These are phyloP conservation scores for Conus betulinus DNA, from an alignment of 1,140 invertebrate genomes.

Conservation along the genomic window DNA sequence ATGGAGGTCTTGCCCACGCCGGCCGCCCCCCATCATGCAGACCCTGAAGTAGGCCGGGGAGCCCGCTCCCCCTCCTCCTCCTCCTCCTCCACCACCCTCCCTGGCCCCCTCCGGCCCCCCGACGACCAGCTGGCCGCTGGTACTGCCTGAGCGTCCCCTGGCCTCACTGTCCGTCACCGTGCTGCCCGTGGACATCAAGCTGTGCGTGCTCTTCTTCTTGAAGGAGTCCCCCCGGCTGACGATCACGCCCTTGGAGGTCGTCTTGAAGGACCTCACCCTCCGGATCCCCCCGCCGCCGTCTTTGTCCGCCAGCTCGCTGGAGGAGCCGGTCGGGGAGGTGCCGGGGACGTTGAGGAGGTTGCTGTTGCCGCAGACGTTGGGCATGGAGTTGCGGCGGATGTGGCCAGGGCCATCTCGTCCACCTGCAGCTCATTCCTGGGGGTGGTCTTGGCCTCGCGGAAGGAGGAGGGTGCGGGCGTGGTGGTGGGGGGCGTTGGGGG, in stretches of 20 bases:
- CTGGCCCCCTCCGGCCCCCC: not conserved
- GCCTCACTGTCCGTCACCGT: conserved; percentile 29
- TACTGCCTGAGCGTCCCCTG: conserved; percentile 17
- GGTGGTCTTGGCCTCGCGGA: conserved; percentile 35
- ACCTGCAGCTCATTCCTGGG: conserved; percentile 13
- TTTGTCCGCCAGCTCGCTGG: not conserved
- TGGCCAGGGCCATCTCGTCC: not conserved
- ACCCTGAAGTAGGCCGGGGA: conserved; percentile 81
- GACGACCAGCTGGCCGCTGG: not conserved
- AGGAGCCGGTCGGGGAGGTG: not conserved
- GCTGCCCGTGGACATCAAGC: conserved; percentile 85
- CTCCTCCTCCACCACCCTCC: not conserved
- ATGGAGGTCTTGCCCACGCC: conserved; percentile 92
- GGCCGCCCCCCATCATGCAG: conserved; percentile 87
- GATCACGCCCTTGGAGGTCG: conserved; percentile 91
- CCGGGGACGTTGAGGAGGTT: conserved; percentile 47
- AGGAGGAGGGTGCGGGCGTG: conserved; percentile 23
- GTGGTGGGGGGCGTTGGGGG: not conserved
- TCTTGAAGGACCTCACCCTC: conserved; percentile 90
- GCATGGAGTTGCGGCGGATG: conserved; percentile 56
- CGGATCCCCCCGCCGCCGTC: not conserved
- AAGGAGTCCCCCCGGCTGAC: conserved; percentile 95
- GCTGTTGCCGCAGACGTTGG: conserved; percentile 37
- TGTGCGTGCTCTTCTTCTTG: conserved; percentile 79
- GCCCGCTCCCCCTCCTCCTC: not conserved